Conservation (phyloP, 1,140 invertebrate genomes). For the Pseudomyrmex pallidus region DNA sequence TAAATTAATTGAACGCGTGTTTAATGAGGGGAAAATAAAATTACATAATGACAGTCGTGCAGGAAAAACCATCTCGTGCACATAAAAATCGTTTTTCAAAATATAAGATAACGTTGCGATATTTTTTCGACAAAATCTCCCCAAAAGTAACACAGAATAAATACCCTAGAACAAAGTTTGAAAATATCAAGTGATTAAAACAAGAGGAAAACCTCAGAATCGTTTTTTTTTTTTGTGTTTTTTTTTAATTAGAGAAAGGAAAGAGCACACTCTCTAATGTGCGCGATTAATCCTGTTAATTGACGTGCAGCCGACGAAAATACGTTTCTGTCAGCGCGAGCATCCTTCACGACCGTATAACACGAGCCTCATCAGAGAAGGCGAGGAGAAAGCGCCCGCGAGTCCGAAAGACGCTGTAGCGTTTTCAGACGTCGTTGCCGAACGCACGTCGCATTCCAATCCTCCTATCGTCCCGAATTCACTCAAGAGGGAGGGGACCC, state of each 20-base stretch:
- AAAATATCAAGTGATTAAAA: no score
- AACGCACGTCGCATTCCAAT: slow-evolving; percentile 60
- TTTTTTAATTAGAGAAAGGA: not conserved
- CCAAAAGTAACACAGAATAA: not conserved
- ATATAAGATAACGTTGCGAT: no score
- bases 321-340: slow-evolving; percentile 24
- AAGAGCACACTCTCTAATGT: not conserved
- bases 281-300: slow-evolving; percentile 23
- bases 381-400: slow-evolving; percentile 49
- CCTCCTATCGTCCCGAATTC: slow-evolving; percentile 52
- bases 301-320: not conserved
- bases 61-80: not conserved
- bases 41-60: not conserved
- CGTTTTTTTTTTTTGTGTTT: no score
- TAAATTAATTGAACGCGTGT: slow-evolving; percentile 2
- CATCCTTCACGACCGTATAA: slow-evolving; percentile 17
- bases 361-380: slow-evolving; percentile 20
- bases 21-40: not conserved
- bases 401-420: slow-evolving; percentile 13
- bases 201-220: no score
- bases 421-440: not conserved
- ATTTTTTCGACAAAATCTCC: not conserved
- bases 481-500: slow-evolving; percentile 4
- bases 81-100: no score
- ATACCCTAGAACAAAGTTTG: not conserved